Evolutionary conservation across 64 coral and sea anemone species (phyloP).

Genomic region (Porites lutea): DNA sequence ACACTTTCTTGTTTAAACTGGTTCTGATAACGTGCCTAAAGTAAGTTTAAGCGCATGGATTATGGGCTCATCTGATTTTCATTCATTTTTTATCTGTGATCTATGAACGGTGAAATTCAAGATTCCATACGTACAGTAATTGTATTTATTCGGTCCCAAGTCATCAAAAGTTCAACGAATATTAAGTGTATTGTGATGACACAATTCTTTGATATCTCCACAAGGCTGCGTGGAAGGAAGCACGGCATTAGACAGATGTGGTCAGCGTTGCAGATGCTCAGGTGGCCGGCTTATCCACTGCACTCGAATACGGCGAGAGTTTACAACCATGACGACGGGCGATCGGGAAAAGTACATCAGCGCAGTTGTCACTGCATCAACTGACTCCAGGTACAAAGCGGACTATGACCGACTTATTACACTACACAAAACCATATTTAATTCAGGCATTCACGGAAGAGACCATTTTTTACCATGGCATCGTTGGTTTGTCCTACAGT

Average conservation of each 20-base stretch:
- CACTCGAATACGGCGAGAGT: constrained; percentile 64
- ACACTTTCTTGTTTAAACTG: no score
- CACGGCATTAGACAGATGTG: constrained; percentile 40
- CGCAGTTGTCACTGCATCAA: constrained; percentile 51
- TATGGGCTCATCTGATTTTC: no score
- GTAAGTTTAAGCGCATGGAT: no score
- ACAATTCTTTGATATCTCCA: no score
- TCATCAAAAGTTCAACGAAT: no score
- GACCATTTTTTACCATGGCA: constrained; percentile 75
- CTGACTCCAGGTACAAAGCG: constrained; percentile 49
- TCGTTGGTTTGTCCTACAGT: constrained; percentile 82
- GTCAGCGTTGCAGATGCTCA: constrained; percentile 53
- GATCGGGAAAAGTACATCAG: constrained; percentile 62
- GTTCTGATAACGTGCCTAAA: no score
- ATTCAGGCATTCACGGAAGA: constrained; percentile 13
- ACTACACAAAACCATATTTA: constrained; percentile 51
- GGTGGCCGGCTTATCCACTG: constrained; percentile 24
- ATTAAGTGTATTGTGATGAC: no score
- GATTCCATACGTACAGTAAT: no score
- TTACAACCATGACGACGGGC: constrained; percentile 58
- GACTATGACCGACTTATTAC: constrained; percentile 65
- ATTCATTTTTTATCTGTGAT: no score
- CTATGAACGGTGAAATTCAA: no score
- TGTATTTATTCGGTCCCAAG: no score
- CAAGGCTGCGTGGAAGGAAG: constrained; percentile 30